Percentiles rank a stretch among this genome's conserved stretches.
These are phyloP conservation scores for Varecia variegata DNA, from an alignment of 2,797 vertebrate genomes.

Conservation along the genomic window DNA sequence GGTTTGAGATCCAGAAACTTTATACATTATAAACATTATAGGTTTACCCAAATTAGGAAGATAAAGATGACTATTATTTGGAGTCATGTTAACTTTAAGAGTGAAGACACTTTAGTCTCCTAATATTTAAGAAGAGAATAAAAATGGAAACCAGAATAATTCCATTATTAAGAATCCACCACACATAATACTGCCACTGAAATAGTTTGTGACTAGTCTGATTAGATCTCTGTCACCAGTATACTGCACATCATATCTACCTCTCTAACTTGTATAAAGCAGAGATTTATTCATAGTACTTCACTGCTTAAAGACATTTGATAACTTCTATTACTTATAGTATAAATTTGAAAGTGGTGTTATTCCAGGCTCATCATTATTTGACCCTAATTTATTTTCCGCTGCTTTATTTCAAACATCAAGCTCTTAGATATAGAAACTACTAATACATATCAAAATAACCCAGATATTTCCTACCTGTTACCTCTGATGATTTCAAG, in stretches of 20 bases:
- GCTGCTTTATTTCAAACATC: not conserved
- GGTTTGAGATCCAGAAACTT: not conserved
- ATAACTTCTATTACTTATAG: not conserved
- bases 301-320: not conserved
- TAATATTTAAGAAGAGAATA: not conserved
- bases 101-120: not conserved
- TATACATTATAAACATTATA: not conserved
- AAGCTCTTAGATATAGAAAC: not conserved
- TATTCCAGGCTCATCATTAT: not conserved
- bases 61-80: not conserved
- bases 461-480: not conserved
- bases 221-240: not conserved
- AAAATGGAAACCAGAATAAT: not conserved
- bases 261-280: not conserved
- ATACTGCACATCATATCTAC: not conserved
- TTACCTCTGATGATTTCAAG: not conserved
- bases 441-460: not conserved
- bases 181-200: not conserved
- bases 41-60: not conserved
- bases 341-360: not conserved
- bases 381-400: not conserved
- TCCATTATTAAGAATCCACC: not conserved
- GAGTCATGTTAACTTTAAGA: not conserved
- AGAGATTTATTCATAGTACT: not conserved
- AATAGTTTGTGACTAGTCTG: not conserved